Evolutionary conservation across 2,113 vertebrate genomes (phyloP), one percentile per base, ranked within the genome.

Genomic region (Clarias batrachus): DNA sequence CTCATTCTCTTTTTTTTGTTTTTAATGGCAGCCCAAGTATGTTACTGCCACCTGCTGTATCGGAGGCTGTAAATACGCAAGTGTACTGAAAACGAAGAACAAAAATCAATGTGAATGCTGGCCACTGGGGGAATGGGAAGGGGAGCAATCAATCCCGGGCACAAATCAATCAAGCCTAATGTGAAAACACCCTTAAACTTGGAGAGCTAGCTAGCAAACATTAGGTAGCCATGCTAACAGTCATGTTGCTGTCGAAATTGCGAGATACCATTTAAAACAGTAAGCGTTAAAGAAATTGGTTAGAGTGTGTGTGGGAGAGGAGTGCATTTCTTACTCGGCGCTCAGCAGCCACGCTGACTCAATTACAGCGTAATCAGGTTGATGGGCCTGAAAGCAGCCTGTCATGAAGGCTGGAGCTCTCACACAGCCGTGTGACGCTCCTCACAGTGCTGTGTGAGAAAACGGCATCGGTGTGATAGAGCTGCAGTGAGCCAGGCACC

Each of bases 391-490:
- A 84, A 87, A 90, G 48, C 89, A 82, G 88, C 80, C 59, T 89
- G 85, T 90, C 87, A 84, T 86, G 87, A 88, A 82, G 78, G 65
- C 83, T 73, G 65, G 21, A 59, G 84, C 37, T 65, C 52, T 84
- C 90, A 48, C 77, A 73, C 54, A 25, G 65, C 52, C 71, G 25
- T 86, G 86, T 87, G 86, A 86, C 41, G 57, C 74, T 85, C 77
- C 73, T 87, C 92, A 66, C 89, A 85, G 83, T 85, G 78, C 85
- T 83, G 82, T 80, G 80, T 93, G 93, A 92, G 86, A 86, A 90
- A 89, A 87, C 88, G 89, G 87, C 84, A 88, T 91, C 91, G 89
- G 92, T 91, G 92, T 91, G 92, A 94, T 93, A 91, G 87, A 83
- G 87, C 86, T 85, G 86, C 90, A 88, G 92, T 90, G 89, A 91